These are phyloP conservation scores for Apogon hyalosoma DNA, from an alignment of 2,797 vertebrate species.

Conservation along the genomic window DNA sequence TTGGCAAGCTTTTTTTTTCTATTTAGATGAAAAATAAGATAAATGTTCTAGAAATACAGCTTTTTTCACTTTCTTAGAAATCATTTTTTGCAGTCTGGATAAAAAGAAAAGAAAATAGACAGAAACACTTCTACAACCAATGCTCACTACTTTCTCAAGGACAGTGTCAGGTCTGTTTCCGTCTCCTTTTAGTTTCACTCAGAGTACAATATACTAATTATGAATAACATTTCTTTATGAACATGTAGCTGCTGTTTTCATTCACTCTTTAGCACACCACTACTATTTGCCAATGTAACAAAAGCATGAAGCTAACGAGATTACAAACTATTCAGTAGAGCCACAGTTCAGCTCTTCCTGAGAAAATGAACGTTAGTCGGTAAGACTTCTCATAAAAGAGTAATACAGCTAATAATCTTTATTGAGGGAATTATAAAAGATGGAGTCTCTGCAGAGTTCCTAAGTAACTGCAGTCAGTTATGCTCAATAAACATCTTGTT, in stretches of 20 bases:
- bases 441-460: slow-evolving; percentile 1
- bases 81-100: too few species aligned
- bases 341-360: neutral
- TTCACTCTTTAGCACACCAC: neutral
- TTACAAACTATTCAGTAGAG: neutral
- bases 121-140: too few species aligned
- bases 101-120: too few species aligned
- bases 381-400: slow-evolving; percentile 22
- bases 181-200: neutral
- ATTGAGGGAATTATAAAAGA: slow-evolving; percentile 19
- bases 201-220: neutral
- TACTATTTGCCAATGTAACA: neutral
- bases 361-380: slow-evolving; percentile 3
- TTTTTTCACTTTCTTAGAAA: too few species aligned
- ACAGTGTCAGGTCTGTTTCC: neutral
- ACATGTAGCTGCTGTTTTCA: neutral
- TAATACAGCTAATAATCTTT: slow-evolving; percentile 24
- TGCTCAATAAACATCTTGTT: slow-evolving; percentile 32
- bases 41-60: too few species aligned
- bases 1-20: too few species aligned
- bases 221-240: neutral
- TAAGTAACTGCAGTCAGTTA: slow-evolving; percentile 34
- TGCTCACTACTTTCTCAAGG: too few species aligned
- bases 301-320: neutral
- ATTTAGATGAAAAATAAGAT: too few species aligned